Percentiles rank a stretch among this genome's conserved stretches.
Conservation (phyloP, 2,888 invertebrate genomes). For the Drosophila demipolita region DNA sequence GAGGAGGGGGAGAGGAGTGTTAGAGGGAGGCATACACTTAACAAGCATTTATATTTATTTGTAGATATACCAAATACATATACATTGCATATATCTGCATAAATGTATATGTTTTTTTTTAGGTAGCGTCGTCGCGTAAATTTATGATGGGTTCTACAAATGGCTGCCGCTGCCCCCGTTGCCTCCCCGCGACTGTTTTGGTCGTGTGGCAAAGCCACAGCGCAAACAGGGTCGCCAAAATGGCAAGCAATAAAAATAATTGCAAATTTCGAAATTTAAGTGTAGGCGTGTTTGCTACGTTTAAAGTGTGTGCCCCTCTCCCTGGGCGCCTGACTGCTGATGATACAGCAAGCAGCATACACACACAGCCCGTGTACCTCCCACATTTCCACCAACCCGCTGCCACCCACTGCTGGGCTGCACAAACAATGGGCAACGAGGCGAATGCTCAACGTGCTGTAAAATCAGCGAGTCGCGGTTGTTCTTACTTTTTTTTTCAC, state of each 20-base stretch:
- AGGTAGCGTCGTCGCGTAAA: conserved; percentile 40
- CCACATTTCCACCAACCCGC: not conserved
- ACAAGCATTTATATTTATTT: conserved; percentile 7
- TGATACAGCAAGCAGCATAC: not conserved
- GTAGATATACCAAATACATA: conserved; percentile 5
- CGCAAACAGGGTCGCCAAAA: conserved; percentile 63
- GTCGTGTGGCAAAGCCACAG: conserved; percentile 48
- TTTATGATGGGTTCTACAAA: conserved; percentile 66
- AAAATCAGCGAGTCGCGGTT: conserved; percentile 75
- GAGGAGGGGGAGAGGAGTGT: not conserved
- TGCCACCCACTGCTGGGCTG: conserved; percentile 10
- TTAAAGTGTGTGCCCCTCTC: conserved; percentile 61
- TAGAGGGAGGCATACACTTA: conserved; percentile 1
- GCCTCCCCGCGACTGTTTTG: conserved; percentile 9
- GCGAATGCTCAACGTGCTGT: conserved; percentile 74
- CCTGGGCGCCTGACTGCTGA: not conserved
- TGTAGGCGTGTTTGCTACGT: conserved; percentile 67
- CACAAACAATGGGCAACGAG: conserved; percentile 74
- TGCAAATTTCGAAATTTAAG: conserved; percentile 81
- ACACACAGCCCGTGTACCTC: not conserved
- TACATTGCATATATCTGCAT: conserved; percentile 7
- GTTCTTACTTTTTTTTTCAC: conserved; percentile 35
- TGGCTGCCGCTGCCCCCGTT: not conserved
- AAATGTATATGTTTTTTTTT: conserved; percentile 32
- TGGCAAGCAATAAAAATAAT: conserved; percentile 80